Percentiles rank a stretch among this genome's conserved stretches.
These are phyloP conservation scores for Chanos chanos DNA, from an alignment of 2,797 vertebrate genomes.

Conservation along the genomic window DNA sequence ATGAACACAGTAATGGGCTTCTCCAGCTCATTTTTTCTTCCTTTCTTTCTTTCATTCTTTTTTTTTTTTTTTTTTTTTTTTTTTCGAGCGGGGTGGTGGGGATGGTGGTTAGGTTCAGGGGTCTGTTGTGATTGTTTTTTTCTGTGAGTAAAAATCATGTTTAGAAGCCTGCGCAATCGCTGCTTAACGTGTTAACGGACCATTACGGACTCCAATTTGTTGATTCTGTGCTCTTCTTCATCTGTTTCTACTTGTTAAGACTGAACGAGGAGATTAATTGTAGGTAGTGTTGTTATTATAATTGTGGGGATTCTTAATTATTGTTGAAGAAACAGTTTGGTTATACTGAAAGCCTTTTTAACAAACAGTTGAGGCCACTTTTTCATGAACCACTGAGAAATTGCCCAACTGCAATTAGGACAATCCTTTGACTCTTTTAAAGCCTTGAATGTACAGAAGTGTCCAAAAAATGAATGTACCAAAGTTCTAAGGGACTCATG, in stretches of 20 bases:
- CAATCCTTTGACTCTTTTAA: slow-evolving; percentile 3
- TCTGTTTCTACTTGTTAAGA: no score
- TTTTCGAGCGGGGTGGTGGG: slow-evolving; percentile 3
- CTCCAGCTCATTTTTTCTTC: slow-evolving; percentile 70
- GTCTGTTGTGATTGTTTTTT: slow-evolving; percentile 15
- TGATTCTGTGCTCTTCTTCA: not conserved
- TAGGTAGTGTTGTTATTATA: no score
- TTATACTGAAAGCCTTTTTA: slow-evolving; percentile 22
- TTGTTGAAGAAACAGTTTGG: slow-evolving; percentile 3
- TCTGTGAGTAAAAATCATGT: no score
- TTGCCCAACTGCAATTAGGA: slow-evolving; percentile 7
- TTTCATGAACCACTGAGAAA: slow-evolving; percentile 22
- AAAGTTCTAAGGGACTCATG: slow-evolving; percentile 40
- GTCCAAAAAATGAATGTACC: slow-evolving; percentile 30
- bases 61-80: slow-evolving; percentile 43
- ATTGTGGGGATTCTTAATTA: no score
- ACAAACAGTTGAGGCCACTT: slow-evolving; percentile 2
- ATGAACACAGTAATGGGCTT: slow-evolving; percentile 98
- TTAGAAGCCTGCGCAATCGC: no score
- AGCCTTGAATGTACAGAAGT: no score
- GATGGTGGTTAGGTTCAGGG: slow-evolving; percentile 3
- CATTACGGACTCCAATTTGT: not conserved
- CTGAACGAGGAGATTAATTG: no score
- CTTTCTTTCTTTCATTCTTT: slow-evolving; percentile 48
- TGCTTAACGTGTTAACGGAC: not conserved